Conservation (phyloP, 1,140 invertebrate species). For the Leptinotarsa texana region DNA sequence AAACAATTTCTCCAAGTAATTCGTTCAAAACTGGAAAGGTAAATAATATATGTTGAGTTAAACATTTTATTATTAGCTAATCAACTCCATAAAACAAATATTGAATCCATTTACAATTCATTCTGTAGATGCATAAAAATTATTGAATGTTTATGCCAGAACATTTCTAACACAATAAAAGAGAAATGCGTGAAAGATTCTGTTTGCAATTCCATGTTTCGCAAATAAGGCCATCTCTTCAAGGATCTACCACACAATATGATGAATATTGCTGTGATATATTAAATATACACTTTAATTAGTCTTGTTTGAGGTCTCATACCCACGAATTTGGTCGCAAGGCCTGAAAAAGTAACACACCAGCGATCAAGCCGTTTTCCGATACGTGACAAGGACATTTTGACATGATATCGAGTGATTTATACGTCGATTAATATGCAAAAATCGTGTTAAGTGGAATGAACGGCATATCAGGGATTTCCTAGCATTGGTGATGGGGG, state of each 20-base stretch:
- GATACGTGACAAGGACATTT: slow-evolving; percentile 28
- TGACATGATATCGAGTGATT: slow-evolving; percentile 27
- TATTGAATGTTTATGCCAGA: too few species aligned
- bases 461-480: slow-evolving; percentile 2
- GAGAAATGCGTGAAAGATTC: too few species aligned
- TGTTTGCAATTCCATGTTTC: too few species aligned
- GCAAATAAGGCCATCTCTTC: neutral
- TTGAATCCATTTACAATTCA: too few species aligned
- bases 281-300: neutral
- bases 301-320: neutral
- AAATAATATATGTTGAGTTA: too few species aligned
- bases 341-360: slow-evolving; percentile 26
- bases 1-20: too few species aligned
- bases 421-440: slow-evolving; percentile 17
- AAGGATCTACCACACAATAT: neutral
- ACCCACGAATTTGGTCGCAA: slow-evolving; percentile 16
- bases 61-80: too few species aligned
- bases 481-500: neutral
- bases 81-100: too few species aligned
- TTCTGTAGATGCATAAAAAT: too few species aligned
- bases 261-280: neutral
- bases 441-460: slow-evolving; percentile 9
- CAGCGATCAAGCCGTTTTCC: slow-evolving; percentile 12
- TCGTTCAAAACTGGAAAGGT: too few species aligned
- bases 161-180: too few species aligned